phyloP scores from a whole-genome alignment of 2,797 vertebrate genomes.

The Neopelma chrysocephalum region DNA sequence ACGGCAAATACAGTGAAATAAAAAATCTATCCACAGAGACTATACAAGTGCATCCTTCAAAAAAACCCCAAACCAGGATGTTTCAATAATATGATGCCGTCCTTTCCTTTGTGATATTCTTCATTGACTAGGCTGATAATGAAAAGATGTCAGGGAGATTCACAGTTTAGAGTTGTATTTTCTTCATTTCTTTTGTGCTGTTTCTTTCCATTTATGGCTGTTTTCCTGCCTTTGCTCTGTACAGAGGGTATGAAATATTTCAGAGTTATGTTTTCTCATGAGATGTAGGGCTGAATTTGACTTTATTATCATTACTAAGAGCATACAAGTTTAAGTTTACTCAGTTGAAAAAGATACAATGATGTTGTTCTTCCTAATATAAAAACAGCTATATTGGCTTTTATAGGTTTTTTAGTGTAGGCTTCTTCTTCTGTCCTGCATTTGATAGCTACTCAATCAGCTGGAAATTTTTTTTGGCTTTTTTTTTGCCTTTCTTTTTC shows the following conservation, averaged over 20 bases:
- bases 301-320: constrained; percentile 31
- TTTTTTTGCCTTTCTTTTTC: background rate
- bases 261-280: constrained; percentile 11
- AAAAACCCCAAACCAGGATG: background rate
- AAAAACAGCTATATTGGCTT: constrained; percentile 3
- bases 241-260: constrained; percentile 19
- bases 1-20: background rate
- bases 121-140: constrained; percentile 17
- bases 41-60: background rate
- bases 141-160: constrained; percentile 15
- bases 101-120: background rate
- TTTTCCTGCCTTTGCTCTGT: constrained; percentile 9
- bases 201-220: background rate
- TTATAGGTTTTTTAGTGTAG: constrained; percentile 39
- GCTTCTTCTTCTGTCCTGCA: constrained; percentile 28
- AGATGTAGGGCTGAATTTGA: constrained; percentile 35
- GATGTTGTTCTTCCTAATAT: background rate
- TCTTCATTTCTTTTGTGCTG: background rate
- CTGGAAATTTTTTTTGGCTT: background rate
- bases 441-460: constrained; percentile 37
- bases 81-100: background rate
- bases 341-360: constrained; percentile 27
- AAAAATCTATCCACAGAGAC: background rate
- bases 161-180: background rate
- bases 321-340: constrained; percentile 38